Base-by-base conservation (phyloP, 2,797 vertebrate species). In the Spondyliosoma cantharus region DNA sequence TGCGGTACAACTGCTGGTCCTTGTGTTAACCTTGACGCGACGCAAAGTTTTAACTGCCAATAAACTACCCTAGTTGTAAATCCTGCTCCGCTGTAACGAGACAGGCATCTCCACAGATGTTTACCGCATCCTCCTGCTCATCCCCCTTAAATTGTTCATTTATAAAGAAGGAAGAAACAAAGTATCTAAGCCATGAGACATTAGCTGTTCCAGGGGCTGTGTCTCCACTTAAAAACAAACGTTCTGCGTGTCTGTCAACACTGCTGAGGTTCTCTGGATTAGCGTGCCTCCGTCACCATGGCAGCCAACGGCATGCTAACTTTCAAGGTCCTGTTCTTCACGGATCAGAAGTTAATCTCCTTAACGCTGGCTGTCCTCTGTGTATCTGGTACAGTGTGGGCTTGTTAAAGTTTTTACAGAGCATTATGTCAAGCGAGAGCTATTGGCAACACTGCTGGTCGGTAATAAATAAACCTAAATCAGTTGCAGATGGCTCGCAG, bases 241-340 rank as follows among this genome's bases (percentile, higher is more conserved):
- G 88, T 74, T 65, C 25, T 15, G 29, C 63, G 60, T 42, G 50
- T 58, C 27, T n/a, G 49, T 59, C 48, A 60, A 54, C 61, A 32
- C 15, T 7, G 42, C 13, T 20, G 27, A 64, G 46, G 60, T 12
- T 5, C 20, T 75, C 61, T 57, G 82, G 57, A 73, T 66, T 27
- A 42, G 85, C 77, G 75, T 67, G 66, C 58, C 48, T 17, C 63
- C n/a, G 12, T 91, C 87, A 42, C 93, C 88, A 90, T 90, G 87
- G 86, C 43, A 92, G 93, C 93, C 25, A 37, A 11, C 37, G 37
- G 25, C 74, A 76, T 84, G 72, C 65, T 49, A 76, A 87, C 37
- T 87, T 50, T 72, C 57, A 72, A 67, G 50, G 81, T 78, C 81
- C 71, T 42, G 76, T 70, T 86, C 65, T 79, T 75, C 70, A 75